Percentiles rank a stretch among this genome's conserved stretches.
These are phyloP conservation scores for Brachionus paranguensis DNA, from an alignment of 1,140 invertebrate species.

Conservation along the genomic window DNA sequence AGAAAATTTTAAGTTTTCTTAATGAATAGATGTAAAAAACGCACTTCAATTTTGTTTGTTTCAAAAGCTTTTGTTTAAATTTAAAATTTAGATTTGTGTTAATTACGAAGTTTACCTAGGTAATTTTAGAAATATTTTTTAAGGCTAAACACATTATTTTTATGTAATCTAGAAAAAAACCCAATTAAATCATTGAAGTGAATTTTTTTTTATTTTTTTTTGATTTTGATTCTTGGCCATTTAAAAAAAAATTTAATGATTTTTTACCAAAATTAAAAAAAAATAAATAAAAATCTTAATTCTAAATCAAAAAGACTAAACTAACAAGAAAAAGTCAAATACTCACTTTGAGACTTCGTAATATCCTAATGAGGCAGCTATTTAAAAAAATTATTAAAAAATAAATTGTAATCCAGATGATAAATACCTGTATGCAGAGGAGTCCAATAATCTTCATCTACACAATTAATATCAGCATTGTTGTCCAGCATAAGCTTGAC, in stretches of 20 bases:
- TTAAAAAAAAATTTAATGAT: background rate
- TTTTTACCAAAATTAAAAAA: background rate
- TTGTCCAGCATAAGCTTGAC: constrained; percentile 84
- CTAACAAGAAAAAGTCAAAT: background rate
- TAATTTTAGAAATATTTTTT: background rate
- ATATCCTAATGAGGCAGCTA: constrained; percentile 24
- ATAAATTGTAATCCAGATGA: background rate
- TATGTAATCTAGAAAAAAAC: no score
- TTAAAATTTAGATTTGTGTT: background rate
- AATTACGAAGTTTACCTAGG: background rate
- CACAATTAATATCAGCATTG: constrained; percentile 86
- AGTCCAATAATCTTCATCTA: constrained; percentile 86
- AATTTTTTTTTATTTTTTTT: background rate
- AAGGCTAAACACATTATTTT: no score
- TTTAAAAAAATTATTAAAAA: background rate
- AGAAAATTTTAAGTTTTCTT: background rate
- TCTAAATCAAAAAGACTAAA: background rate
- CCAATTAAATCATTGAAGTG: no score
- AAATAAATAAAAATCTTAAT: background rate
- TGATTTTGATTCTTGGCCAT: background rate
- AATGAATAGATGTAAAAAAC: background rate
- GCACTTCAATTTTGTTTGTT: background rate
- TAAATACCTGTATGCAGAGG: constrained; percentile 51
- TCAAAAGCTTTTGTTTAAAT: background rate
- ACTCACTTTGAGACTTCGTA: constrained; percentile 10